Evolutionary conservation across 2,888 invertebrate genomes (phyloP).

Genomic region (Argyra leucocephala): DNA sequence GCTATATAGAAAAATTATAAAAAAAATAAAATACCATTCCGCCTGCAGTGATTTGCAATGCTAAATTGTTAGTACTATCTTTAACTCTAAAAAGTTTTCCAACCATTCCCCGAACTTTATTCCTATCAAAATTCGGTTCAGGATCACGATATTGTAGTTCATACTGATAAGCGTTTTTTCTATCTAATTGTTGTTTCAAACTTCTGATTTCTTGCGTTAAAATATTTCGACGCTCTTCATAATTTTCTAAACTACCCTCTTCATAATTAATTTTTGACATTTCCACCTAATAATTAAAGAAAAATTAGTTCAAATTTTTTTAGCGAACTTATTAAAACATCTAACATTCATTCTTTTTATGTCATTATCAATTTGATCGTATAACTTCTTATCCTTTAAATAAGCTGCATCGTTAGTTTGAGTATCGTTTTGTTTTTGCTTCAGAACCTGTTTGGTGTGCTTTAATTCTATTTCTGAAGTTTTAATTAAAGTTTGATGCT

Average conservation of each 20-base stretch:
- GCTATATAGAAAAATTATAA: conserved; percentile 11
- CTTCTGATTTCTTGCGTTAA: conserved; percentile 50
- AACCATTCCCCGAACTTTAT: conserved; percentile 65
- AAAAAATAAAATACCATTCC: conserved; percentile 61
- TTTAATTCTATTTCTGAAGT: conserved; percentile 65
- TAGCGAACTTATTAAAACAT: conserved; percentile 7
- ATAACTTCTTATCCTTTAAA: conserved; percentile 54
- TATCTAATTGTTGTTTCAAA: conserved; percentile 40
- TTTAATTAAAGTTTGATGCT: conserved; percentile 68
- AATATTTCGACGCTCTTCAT: conserved; percentile 46
- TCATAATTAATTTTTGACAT: conserved; percentile 51
- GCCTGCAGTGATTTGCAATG: conserved; percentile 78
- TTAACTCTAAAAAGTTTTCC: conserved; percentile 67
- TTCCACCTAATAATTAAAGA: conserved; percentile 42
- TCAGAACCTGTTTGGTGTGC: conserved; percentile 54
- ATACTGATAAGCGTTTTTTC: conserved; percentile 35
- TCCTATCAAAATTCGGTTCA: conserved; percentile 58
- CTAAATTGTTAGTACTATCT: conserved; percentile 61
- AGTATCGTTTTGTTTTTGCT: conserved; percentile 56
- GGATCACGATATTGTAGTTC: conserved; percentile 70
- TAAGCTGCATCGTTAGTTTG: conserved; percentile 58
- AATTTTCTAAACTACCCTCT: conserved; percentile 50
- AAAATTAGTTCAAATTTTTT: not conserved
- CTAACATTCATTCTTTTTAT: conserved; percentile 49
- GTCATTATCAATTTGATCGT: conserved; percentile 48